These are phyloP conservation scores for Takifugu bimaculatus DNA, from an alignment of 2,113 vertebrate genomes.

Conservation along the genomic window DNA sequence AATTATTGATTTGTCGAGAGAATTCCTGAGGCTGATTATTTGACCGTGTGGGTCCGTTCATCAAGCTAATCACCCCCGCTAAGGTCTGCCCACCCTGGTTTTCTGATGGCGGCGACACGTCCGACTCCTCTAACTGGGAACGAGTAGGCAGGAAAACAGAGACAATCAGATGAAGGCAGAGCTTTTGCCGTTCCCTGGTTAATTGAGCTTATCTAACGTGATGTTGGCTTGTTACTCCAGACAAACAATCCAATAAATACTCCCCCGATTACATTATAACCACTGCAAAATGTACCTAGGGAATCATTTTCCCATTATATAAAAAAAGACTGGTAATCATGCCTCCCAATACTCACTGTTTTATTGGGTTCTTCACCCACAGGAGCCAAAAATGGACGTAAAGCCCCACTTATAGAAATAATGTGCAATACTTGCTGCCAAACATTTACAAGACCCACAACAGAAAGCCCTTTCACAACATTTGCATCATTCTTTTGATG, in stretches of 20 bases:
- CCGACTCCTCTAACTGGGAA: not conserved
- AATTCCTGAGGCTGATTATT: conserved; percentile 48
- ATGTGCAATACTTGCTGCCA: conserved; percentile 50
- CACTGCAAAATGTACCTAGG: conserved; percentile 60
- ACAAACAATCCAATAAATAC: conserved; percentile 69
- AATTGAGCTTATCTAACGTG: conserved; percentile 59
- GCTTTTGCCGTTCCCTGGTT: conserved; percentile 53
- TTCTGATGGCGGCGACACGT: conserved; percentile 7
- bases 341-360: conserved; percentile 42
- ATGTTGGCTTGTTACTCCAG: conserved; percentile 58
- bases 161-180: conserved; percentile 22
- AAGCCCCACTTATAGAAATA: conserved; percentile 51
- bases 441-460: conserved; percentile 59
- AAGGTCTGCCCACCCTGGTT: conserved; percentile 1
- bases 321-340: conserved; percentile 37
- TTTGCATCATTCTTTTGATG: conserved; percentile 75
- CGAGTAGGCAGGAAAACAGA: conserved; percentile 24
- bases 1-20: conserved; percentile 38
- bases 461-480: conserved; percentile 72
- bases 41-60: conserved; percentile 38
- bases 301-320: conserved; percentile 49
- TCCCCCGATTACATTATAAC: conserved; percentile 64
- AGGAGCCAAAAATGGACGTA: conserved; percentile 56
- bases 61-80: conserved; percentile 14
- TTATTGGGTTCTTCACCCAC: conserved; percentile 57